These are phyloP conservation scores for Herminia tarsipennalis DNA, from an alignment of 2,888 invertebrate genomes.

Conservation along the genomic window DNA sequence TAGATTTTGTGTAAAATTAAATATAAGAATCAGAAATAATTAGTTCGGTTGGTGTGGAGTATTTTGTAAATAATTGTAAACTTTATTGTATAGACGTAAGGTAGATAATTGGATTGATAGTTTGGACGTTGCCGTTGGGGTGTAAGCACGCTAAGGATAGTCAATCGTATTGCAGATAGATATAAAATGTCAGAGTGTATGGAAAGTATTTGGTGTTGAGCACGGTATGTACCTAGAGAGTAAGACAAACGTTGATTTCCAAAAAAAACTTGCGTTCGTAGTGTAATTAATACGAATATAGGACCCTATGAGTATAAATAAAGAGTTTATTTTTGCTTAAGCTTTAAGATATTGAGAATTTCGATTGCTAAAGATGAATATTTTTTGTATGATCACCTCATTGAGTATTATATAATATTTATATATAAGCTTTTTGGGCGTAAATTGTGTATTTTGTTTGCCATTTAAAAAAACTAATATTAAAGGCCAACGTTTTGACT, in stretches of 20 bases:
- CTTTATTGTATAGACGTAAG: conserved; percentile 49
- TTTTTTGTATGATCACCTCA: conserved; percentile 79
- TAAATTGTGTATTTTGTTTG: conserved; percentile 43
- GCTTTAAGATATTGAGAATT: conserved; percentile 76
- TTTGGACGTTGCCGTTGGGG: conserved; percentile 30
- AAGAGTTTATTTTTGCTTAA: conserved; percentile 84
- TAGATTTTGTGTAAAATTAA: conserved; percentile 49
- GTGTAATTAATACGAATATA: conserved; percentile 55
- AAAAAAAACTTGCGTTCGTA: conserved; percentile 54
- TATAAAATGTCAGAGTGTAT: conserved; percentile 45
- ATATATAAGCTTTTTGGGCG: conserved; percentile 67
- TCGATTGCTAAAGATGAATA: conserved; percentile 79
- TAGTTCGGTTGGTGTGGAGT: conserved; percentile 37
- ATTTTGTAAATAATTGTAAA: conserved; percentile 69
- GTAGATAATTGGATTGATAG: conserved; percentile 54
- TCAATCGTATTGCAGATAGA: conserved; percentile 30
- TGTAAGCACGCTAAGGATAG: conserved; percentile 41
- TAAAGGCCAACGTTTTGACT: conserved; percentile 27
- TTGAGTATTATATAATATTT: conserved; percentile 66
- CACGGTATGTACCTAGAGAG: conserved; percentile 77
- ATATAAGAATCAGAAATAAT: conserved; percentile 44
- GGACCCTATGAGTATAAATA: conserved; percentile 66
- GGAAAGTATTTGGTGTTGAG: conserved; percentile 64
- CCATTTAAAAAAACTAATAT: conserved; percentile 29
- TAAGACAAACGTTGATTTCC: conserved; percentile 54